Percentiles rank a stretch among this genome's conserved stretches.
Conservation (phyloP, 2,113 vertebrate genomes). For the Brienomyrus brachyistius region DNA sequence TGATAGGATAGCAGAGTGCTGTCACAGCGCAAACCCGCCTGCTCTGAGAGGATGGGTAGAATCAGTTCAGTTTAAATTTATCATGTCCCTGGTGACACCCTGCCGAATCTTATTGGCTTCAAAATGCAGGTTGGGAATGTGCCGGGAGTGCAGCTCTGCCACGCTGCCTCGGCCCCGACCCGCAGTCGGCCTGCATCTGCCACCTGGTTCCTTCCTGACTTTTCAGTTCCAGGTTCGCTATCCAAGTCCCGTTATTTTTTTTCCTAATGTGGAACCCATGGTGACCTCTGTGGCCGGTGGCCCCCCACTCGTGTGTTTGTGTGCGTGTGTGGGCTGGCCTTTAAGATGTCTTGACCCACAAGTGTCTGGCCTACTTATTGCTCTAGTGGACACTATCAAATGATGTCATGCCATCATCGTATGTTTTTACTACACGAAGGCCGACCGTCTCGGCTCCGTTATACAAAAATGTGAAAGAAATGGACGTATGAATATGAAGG, state of each 20-base stretch:
- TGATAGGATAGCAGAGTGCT: neutral
- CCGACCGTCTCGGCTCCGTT: neutral
- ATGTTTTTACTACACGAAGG: neutral
- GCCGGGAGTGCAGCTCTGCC: neutral
- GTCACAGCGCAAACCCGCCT: neutral
- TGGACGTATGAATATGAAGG: neutral
- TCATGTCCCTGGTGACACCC: neutral
- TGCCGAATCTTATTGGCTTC: neutral
- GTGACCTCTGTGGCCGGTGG: neutral
- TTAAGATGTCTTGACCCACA: neutral
- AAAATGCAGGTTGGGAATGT: neutral
- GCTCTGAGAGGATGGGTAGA: neutral
- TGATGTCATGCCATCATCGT: neutral
- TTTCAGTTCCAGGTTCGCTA: neutral
- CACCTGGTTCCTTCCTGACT: neutral
- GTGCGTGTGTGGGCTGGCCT: neutral
- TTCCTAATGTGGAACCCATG: neutral
- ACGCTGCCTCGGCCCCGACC: neutral
- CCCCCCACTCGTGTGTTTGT: neutral
- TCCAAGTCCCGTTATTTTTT: neutral
- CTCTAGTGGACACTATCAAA: constrained; percentile 4
- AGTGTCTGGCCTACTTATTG: neutral
- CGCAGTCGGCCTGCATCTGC: neutral
- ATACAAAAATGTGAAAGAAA: neutral
- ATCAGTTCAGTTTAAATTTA: neutral